Evolutionary conservation across 2,888 invertebrate genomes (phyloP).

Genomic region (Proisotoma minuta): DNA sequence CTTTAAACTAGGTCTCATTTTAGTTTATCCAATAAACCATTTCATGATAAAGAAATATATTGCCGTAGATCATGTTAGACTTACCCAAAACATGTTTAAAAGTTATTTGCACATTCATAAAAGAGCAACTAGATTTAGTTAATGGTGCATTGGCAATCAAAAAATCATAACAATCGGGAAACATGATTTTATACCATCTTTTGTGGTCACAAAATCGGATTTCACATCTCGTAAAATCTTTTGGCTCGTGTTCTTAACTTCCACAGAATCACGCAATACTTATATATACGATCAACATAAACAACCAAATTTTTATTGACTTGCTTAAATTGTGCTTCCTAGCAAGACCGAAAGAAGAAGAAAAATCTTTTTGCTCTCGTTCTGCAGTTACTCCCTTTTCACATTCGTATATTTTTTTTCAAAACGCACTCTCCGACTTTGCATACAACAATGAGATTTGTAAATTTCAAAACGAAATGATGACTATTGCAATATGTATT

Average conservation of each 20-base stretch:
- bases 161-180: slow-evolving; percentile 1
- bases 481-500: too few relatives aligned
- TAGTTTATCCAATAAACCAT: slow-evolving; percentile 1
- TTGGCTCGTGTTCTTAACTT: slow-evolving; percentile 26
- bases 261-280: slow-evolving; percentile 25
- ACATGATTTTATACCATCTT: slow-evolving; percentile 10
- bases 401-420: not conserved
- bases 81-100: slow-evolving; percentile 13
- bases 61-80: not conserved
- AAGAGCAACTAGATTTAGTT: slow-evolving; percentile 18
- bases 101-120: slow-evolving; percentile 27
- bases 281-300: slow-evolving; percentile 19
- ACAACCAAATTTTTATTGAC: slow-evolving; percentile 9
- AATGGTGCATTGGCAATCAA: slow-evolving; percentile 12
- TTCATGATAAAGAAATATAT: not conserved
- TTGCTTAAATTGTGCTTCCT: not conserved
- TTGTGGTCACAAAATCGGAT: slow-evolving; percentile 20
- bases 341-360: not conserved
- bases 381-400: not conserved
- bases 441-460: not conserved
- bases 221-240: slow-evolving; percentile 26
- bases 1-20: slow-evolving; percentile 8
- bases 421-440: not conserved
- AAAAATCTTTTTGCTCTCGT: not conserved
- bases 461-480: too few relatives aligned